A percentile compares a stretch with the other conserved stretches of the same genome.
phyloP scores from a whole-genome alignment of 2,113 vertebrate genomes.

The Tachuris rubrigastra region DNA sequence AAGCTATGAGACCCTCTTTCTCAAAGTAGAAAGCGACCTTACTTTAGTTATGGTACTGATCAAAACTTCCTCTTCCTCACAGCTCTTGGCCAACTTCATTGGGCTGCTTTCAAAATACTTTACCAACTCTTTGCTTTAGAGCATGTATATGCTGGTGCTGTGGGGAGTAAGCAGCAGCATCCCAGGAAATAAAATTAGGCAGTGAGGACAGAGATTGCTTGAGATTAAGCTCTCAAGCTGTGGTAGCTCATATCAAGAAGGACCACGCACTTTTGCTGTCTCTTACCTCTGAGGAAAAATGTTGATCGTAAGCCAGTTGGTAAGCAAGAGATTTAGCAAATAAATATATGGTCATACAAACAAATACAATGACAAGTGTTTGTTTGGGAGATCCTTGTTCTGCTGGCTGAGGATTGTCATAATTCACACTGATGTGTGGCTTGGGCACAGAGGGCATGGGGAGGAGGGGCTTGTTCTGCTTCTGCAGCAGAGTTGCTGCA shows the following conservation, averaged over 20 bases:
- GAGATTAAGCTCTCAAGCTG: not conserved
- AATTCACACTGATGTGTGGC: not conserved
- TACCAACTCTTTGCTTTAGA: not conserved
- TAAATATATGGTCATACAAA: fast-evolving
- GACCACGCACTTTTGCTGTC: not conserved
- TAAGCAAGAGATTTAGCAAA: not conserved
- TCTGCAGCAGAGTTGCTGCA: not conserved
- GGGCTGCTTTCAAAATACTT: not conserved
- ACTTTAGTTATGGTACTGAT: not conserved
- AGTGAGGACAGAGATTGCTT: not conserved
- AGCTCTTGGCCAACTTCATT: not conserved
- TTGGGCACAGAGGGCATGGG: not conserved
- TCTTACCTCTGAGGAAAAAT: not conserved
- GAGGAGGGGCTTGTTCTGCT: not conserved
- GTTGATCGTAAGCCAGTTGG: not conserved
- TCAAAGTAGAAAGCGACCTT: not conserved
- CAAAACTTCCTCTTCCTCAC: not conserved
- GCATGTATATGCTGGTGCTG: not conserved
- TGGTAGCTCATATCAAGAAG: not conserved
- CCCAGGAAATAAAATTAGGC: not conserved
- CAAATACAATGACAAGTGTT: not conserved
- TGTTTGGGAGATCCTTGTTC: not conserved
- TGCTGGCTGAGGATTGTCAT: not conserved
- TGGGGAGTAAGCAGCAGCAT: not conserved
- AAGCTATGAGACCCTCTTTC: not conserved